A percentile compares a stretch with the other conserved stretches of the same genome.
Evolutionary conservation across 2,113 vertebrate species (phyloP).

Genomic region (Rhabdornis inornatus): DNA sequence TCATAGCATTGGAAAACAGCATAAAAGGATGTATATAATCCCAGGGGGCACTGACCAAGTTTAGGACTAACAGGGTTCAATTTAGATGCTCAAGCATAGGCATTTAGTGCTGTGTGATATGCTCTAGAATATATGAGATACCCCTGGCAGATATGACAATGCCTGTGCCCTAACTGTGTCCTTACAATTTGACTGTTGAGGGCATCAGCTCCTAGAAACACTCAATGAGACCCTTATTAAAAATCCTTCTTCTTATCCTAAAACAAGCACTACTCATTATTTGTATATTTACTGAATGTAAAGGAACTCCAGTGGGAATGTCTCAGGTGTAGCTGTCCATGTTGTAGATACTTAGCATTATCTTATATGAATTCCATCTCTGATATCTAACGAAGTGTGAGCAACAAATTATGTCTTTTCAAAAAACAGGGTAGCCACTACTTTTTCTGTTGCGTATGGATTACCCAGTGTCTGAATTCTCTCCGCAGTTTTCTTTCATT

Average conservation of each 20-base stretch:
- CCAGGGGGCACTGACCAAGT: not conserved
- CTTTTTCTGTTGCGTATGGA: not conserved
- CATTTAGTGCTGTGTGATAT: not conserved
- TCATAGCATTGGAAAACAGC: not conserved
- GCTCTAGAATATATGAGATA: not conserved
- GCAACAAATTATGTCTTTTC: not conserved
- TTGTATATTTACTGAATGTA: not conserved
- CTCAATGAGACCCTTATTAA: not conserved
- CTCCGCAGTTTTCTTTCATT: not conserved
- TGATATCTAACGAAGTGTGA: not conserved
- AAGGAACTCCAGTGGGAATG: not conserved
- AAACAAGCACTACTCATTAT: not conserved
- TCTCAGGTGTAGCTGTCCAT: not conserved
- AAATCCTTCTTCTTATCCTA: not conserved
- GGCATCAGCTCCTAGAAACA: not conserved
- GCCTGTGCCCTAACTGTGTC: not conserved
- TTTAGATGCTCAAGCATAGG: not conserved
- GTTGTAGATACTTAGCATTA: not conserved
- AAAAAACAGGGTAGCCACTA: not conserved
- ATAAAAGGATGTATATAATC: not conserved
- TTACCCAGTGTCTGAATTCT: not conserved
- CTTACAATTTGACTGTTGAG: not conserved
- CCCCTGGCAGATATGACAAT: not conserved
- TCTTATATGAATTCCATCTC: not conserved
- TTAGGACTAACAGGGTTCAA: not conserved